phyloP scores from a whole-genome alignment of 2,797 vertebrate genomes.

The Choloepus didactylus region DNA sequence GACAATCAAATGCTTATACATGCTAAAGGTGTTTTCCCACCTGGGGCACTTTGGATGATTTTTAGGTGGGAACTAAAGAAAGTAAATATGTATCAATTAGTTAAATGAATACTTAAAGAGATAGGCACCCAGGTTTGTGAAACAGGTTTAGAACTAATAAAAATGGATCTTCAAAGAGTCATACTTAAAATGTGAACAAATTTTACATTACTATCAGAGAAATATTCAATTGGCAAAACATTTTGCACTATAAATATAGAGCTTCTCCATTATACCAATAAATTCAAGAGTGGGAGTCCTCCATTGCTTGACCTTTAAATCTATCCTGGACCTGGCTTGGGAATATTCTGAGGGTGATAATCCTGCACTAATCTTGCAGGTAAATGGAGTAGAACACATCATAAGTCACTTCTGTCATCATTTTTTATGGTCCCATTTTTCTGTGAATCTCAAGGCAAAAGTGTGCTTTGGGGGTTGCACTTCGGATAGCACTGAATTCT shows the following conservation, averaged over 20 bases:
- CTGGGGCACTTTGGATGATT: neutral
- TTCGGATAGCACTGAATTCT: slow-evolving; percentile 17
- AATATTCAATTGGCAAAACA: slow-evolving; percentile 13
- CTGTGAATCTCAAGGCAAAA: slow-evolving; percentile 5
- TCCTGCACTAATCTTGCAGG: neutral
- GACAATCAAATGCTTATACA: slow-evolving; percentile 2
- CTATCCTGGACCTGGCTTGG: neutral
- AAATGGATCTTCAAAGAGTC: slow-evolving; percentile 38
- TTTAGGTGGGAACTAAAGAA: slow-evolving; percentile 15
- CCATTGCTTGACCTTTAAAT: slow-evolving; percentile 10
- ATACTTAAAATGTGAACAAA: neutral
- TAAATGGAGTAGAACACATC: slow-evolving; percentile 4
- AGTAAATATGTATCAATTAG: neutral
- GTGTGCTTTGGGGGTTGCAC: neutral
- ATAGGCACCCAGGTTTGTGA: neutral
- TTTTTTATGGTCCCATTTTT: neutral
- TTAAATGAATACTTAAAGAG: slow-evolving; percentile 19
- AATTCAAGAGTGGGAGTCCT: neutral
- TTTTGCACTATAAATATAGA: neutral
- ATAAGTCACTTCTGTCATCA: neutral
- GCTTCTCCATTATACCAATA: neutral
- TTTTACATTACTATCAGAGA: slow-evolving; percentile 47
- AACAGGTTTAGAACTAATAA: slow-evolving; percentile 39
- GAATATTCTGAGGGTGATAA: neutral
- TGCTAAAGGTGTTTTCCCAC: slow-evolving; percentile 31